Percentiles rank a stretch among this genome's conserved stretches.
phyloP scores from a whole-genome alignment of 2,888 invertebrate genomes.

The Halocaridina rubra region DNA sequence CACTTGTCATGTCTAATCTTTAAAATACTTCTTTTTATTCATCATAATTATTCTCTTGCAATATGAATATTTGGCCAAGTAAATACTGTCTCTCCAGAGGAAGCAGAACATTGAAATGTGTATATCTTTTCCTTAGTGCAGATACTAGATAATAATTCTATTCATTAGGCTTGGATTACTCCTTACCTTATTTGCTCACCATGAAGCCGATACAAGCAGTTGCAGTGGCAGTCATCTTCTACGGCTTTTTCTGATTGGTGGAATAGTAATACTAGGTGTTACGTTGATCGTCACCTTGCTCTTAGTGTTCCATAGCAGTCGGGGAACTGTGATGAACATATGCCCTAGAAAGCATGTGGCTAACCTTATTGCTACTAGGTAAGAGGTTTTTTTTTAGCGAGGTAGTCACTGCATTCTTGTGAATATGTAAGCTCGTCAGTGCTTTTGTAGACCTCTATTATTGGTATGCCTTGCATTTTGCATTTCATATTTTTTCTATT shows the following conservation, averaged over 20 bases:
- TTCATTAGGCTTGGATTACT: constrained; percentile 57
- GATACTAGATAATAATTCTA: no score
- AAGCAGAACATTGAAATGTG: no score
- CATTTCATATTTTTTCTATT: no score
- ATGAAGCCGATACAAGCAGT: constrained; percentile 60
- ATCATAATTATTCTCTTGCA: no score
- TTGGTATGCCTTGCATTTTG: no score
- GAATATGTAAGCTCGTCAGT: no score
- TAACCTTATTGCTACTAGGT: constrained; percentile 80
- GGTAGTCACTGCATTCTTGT: no score
- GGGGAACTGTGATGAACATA: constrained; percentile 83
- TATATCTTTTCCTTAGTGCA: no score
- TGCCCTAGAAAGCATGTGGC: constrained; percentile 79
- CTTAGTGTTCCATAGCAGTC: constrained; percentile 78
- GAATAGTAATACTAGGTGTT: constrained; percentile 77
- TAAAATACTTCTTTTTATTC: no score
- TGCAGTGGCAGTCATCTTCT: constrained; percentile 62
- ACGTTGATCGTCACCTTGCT: constrained; percentile 80
- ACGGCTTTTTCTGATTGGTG: constrained; percentile 74
- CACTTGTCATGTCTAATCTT: neutral
- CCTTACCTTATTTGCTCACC: constrained; percentile 63
- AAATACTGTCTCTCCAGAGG: no score
- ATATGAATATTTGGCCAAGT: no score
- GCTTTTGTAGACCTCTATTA: no score
- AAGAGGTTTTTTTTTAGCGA: constrained; percentile 67